Evolutionary conservation across 2,797 vertebrate genomes (phyloP).

Genomic region (Psittacula derbiana): DNA sequence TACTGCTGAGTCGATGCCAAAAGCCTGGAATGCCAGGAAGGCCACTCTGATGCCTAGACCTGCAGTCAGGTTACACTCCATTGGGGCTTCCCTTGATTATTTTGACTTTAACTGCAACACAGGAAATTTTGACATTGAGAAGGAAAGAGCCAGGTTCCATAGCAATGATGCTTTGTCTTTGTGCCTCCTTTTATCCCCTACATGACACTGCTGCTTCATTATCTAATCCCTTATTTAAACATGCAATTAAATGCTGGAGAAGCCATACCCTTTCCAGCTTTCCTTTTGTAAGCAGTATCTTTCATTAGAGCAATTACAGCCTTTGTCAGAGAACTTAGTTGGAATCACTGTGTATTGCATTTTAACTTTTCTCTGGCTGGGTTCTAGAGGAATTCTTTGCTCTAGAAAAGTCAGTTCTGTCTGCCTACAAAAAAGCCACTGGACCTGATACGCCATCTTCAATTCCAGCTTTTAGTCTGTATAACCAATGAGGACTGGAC

Average conservation of each 20-base stretch:
- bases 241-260: not conserved
- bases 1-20: not conserved
- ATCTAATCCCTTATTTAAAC: constrained; percentile 16
- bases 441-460: not conserved
- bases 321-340: not conserved
- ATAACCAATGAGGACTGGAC: not conserved
- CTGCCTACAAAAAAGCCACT: not conserved
- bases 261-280: not conserved
- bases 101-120: not conserved
- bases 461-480: not conserved
- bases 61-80: not conserved
- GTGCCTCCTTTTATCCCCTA: not conserved
- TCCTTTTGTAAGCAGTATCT: not conserved
- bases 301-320: not conserved
- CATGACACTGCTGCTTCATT: not conserved
- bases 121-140: constrained; percentile 3
- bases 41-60: not conserved
- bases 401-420: not conserved
- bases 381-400: not conserved
- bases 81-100: not conserved
- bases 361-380: not conserved
- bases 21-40: not conserved
- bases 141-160: not conserved
- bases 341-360: not conserved
- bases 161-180: not conserved